These are phyloP conservation scores for Oreochromis mossambicus DNA, from an alignment of 2,797 vertebrate species.

Conservation along the genomic window DNA sequence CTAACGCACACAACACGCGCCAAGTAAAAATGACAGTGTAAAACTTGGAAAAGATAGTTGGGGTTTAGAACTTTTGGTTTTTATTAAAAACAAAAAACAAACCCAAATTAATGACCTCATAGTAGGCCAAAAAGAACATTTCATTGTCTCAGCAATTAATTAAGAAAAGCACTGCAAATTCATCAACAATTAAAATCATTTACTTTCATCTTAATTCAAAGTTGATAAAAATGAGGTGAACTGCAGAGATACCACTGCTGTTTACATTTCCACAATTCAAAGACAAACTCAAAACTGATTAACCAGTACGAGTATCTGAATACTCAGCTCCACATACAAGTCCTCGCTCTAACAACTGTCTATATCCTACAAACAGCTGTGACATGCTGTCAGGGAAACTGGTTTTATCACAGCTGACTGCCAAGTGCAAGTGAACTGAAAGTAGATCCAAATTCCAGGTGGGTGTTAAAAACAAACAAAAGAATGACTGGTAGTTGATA, in stretches of 20 bases:
- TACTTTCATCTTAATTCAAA: background rate
- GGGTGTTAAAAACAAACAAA: background rate
- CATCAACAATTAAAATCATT: background rate
- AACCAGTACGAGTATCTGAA: background rate
- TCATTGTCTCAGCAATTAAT: background rate
- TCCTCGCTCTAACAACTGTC: background rate
- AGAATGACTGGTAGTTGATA: background rate
- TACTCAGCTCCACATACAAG: background rate
- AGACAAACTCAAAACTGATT: background rate
- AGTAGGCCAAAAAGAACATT: rapidly evolving
- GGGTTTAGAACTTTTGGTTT: background rate
- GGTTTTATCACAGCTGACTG: background rate
- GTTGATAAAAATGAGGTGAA: background rate
- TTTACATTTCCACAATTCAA: background rate
- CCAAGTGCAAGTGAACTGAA: background rate
- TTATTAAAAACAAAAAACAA: background rate
- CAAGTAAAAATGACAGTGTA: background rate
- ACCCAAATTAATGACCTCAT: background rate
- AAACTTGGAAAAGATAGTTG: background rate
- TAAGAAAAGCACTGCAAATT: background rate
- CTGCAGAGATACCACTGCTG: background rate
- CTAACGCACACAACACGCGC: background rate
- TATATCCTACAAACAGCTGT: background rate
- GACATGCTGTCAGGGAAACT: background rate
- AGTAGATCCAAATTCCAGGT: background rate